Percentiles rank a stretch among this genome's conserved stretches.
Conservation (phyloP, 2,113 vertebrate genomes). For the Zootoca vivipara region DNA sequence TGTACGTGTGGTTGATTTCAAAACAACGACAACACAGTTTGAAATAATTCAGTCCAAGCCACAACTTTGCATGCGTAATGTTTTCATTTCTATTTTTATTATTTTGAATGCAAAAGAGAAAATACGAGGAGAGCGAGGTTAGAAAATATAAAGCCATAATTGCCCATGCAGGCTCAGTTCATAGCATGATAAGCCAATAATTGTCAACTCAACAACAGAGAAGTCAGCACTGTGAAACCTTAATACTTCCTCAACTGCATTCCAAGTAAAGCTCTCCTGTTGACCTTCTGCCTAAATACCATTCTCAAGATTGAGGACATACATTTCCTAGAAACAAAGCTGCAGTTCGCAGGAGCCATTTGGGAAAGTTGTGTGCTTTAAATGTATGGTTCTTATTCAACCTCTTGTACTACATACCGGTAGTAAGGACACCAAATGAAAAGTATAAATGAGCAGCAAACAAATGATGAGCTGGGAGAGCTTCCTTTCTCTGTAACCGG, state of each 20-base stretch:
- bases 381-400: too few species aligned
- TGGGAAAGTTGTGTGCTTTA: too few species aligned
- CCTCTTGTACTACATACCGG: too few species aligned
- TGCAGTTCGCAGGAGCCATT: too few species aligned
- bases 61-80: background rate
- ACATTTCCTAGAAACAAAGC: too few species aligned
- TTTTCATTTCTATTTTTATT: background rate
- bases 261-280: background rate
- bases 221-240: background rate
- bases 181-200: background rate
- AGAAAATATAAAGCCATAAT: background rate
- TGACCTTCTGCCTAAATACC: background rate
- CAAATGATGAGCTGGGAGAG: too few species aligned
- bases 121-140: background rate
- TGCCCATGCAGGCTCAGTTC: background rate
- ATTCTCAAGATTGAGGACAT: background rate
- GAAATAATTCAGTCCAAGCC: too few species aligned
- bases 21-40: background rate
- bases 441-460: too few species aligned
- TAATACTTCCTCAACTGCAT: background rate
- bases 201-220: background rate
- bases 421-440: too few species aligned
- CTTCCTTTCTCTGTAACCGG: too few species aligned
- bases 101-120: background rate
- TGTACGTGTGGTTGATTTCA: background rate